Evolutionary conservation across 2,797 vertebrate genomes (phyloP).

Genomic region (Premnoplex brunnescens): DNA sequence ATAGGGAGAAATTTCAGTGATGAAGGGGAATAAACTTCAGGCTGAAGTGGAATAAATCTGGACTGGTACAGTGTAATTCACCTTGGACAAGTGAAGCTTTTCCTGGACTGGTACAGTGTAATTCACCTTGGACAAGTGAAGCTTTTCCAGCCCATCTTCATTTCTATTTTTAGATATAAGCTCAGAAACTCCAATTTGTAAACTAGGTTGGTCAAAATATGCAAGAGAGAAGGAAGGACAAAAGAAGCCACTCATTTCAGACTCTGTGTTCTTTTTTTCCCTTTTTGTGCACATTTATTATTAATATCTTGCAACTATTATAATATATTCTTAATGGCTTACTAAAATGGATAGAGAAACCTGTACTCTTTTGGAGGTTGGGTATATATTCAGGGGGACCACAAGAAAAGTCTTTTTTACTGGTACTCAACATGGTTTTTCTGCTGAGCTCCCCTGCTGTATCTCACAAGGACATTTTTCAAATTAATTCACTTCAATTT

Average conservation of each 20-base stretch:
- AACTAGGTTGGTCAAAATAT: neutral
- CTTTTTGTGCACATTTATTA: neutral
- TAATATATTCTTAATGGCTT: neutral
- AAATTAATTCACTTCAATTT: slow-evolving; percentile 26
- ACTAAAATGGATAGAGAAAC: neutral
- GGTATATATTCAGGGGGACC: neutral
- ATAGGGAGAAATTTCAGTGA: neutral
- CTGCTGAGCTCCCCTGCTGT: neutral
- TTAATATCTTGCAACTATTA: neutral
- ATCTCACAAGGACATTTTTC: neutral
- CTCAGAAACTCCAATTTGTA: neutral
- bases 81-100: neutral
- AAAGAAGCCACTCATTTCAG: neutral
- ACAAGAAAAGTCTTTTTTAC: neutral
- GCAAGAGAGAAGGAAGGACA: neutral
- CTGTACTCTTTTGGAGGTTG: neutral
- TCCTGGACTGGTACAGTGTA: neutral
- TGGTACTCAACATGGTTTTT: neutral
- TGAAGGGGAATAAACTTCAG: neutral
- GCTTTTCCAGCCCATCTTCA: neutral
- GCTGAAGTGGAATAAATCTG: neutral
- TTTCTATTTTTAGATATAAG: neutral
- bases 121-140: neutral
- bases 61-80: neutral
- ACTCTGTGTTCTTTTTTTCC: neutral